A percentile compares a stretch with the other conserved stretches of the same genome.
phyloP scores from a whole-genome alignment of 2,113 vertebrate genomes.

The Sander lucioperca region DNA sequence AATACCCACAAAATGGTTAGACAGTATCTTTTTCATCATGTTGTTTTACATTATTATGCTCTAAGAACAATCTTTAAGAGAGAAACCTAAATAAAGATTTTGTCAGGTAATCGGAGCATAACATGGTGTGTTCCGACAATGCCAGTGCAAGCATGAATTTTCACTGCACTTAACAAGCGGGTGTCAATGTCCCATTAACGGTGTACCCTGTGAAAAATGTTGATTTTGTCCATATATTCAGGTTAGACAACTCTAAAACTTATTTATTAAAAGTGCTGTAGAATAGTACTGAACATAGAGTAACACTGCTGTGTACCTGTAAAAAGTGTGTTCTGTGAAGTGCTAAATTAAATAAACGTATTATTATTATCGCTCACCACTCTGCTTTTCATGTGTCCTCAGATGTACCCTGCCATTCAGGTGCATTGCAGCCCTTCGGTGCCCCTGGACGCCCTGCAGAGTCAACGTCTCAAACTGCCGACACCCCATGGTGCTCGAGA shows the following conservation, averaged over 20 bases:
- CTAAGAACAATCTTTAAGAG: not conserved
- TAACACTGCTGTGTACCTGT: too few relatives aligned
- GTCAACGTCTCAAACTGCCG: slow-evolving; percentile 84
- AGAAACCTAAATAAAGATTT: not conserved
- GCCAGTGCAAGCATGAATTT: not conserved
- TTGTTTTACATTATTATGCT: not conserved
- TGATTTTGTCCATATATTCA: not conserved
- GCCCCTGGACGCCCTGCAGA: slow-evolving; percentile 88
- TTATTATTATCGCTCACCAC: too few relatives aligned
- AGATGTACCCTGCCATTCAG: slow-evolving; percentile 57
- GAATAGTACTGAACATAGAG: not conserved
- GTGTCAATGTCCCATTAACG: not conserved
- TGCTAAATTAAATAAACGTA: too few relatives aligned
- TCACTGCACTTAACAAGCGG: not conserved
- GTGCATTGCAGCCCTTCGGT: slow-evolving; percentile 66
- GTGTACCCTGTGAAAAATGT: not conserved
- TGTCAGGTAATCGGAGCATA: not conserved
- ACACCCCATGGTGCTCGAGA: slow-evolving; percentile 73
- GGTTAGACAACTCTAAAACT: not conserved
- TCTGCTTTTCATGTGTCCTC: slow-evolving; percentile 5
- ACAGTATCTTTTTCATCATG: not conserved
- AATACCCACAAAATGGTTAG: slow-evolving; percentile 58
- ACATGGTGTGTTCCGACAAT: not conserved
- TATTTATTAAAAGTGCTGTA: not conserved
- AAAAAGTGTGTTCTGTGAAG: too few relatives aligned